A percentile compares a stretch with the other conserved stretches of the same genome.
These are phyloP conservation scores for Macropis europaea DNA, from an alignment of 2,888 invertebrate species.

Conservation along the genomic window DNA sequence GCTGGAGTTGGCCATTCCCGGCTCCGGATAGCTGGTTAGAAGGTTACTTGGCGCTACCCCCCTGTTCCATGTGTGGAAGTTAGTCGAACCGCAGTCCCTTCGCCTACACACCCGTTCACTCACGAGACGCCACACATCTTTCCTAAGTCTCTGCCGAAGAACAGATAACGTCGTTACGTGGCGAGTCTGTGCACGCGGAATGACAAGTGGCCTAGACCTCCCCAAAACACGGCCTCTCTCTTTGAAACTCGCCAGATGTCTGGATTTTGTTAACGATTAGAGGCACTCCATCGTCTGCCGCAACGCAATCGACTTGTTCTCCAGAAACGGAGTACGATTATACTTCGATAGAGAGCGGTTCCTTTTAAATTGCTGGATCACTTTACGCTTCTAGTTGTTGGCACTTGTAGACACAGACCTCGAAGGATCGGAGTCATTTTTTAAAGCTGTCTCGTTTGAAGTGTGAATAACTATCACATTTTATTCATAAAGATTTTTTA, in stretches of 20 bases:
- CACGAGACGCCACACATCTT: conserved; percentile 47
- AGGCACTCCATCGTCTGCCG: neutral
- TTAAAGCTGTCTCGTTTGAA: too few relatives aligned
- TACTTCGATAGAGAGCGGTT: neutral
- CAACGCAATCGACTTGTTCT: neutral
- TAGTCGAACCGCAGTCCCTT: conserved; percentile 50
- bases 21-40: conserved; percentile 44
- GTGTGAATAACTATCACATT: too few relatives aligned
- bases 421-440: neutral
- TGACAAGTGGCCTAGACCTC: conserved; percentile 59
- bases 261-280: conserved; percentile 39
- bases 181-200: conserved; percentile 55
- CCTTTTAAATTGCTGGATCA: too few relatives aligned
- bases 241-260: conserved; percentile 7
- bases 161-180: conserved; percentile 58
- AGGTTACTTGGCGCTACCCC: conserved; percentile 45
- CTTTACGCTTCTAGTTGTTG: neutral
- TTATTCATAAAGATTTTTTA: too few relatives aligned
- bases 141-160: conserved; percentile 51
- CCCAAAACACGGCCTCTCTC: conserved; percentile 5
- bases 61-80: conserved; percentile 56
- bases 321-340: neutral
- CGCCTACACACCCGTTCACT: conserved; percentile 14
- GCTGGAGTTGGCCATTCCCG: conserved; percentile 36
- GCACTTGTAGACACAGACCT: neutral